Evolutionary conservation across 2,888 invertebrate genomes (phyloP).

Genomic region (Macroteleia sp.): DNA sequence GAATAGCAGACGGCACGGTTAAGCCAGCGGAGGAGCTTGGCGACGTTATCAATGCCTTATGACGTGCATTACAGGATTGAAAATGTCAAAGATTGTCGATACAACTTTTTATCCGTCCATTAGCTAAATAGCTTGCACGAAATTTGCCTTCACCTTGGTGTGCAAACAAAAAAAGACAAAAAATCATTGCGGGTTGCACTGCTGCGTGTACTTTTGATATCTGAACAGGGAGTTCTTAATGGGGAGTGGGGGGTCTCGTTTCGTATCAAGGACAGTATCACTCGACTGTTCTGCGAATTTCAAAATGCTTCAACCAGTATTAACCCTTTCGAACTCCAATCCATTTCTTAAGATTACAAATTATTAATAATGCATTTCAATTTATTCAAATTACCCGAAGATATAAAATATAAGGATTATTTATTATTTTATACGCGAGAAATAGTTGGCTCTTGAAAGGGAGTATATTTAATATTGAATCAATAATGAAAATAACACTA

Average conservation of each 20-base stretch:
- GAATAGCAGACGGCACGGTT: conserved; percentile 57
- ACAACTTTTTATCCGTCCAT: conserved; percentile 76
- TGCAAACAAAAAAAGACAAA: conserved; percentile 25
- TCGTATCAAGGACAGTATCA: conserved; percentile 29
- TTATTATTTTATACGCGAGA: too few relatives aligned
- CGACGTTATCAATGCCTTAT: conserved; percentile 75
- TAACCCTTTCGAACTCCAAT: background rate
- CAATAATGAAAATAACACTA: too few relatives aligned
- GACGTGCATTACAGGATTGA: conserved; percentile 76
- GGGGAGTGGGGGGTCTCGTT: conserved; percentile 9
- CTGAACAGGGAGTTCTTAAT: conserved; percentile 43
- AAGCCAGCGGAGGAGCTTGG: conserved; percentile 43
- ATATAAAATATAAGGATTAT: too few relatives aligned
- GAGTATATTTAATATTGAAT: too few relatives aligned
- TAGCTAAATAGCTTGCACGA: conserved; percentile 74
- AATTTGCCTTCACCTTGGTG: conserved; percentile 67
- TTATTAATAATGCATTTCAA: conserved; percentile 5
- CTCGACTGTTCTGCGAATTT: conserved; percentile 23
- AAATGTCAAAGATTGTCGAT: conserved; percentile 77
- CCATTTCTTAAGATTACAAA: conserved; percentile 3
- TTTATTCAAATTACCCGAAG: too few relatives aligned
- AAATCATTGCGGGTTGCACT: conserved; percentile 21
- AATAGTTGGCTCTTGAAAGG: too few relatives aligned
- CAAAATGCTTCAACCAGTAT: conserved; percentile 9
- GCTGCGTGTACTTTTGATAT: conserved; percentile 50